Conservation (phyloP, 2,888 invertebrate genomes). For the Xylota sylvarum region DNA sequence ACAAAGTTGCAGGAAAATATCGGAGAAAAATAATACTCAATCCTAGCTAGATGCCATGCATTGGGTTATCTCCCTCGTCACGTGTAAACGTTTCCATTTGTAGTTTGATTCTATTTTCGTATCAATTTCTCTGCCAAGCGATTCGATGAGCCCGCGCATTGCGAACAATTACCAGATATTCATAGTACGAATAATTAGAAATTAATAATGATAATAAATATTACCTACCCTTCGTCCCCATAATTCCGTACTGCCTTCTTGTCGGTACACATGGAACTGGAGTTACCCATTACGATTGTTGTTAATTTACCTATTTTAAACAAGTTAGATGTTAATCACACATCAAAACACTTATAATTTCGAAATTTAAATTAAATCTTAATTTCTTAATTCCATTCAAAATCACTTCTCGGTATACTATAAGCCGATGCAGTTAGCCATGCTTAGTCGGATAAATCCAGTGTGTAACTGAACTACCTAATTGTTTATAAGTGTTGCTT, state of each 20-base stretch:
- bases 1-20: neutral
- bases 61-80: slow-evolving; percentile 60
- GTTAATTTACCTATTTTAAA: neutral
- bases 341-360: slow-evolving; percentile 17
- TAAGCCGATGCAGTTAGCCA: slow-evolving; percentile 24
- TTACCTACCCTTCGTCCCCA: slow-evolving; percentile 82
- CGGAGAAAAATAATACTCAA: neutral
- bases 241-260: slow-evolving; percentile 81
- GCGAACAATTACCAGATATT: slow-evolving; percentile 19
- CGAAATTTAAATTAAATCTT: neutral
- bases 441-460: slow-evolving; percentile 67
- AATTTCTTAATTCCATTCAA: slow-evolving; percentile 22
- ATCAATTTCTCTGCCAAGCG: slow-evolving; percentile 27
- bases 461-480: slow-evolving; percentile 60
- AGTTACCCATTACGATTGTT: slow-evolving; percentile 82
- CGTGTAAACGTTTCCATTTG: slow-evolving; percentile 57
- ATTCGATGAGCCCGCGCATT: slow-evolving; percentile 28
- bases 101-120: slow-evolving; percentile 57
- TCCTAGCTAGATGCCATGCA: slow-evolving; percentile 27
- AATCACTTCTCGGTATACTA: slow-evolving; percentile 35
- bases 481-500: slow-evolving; percentile 57
- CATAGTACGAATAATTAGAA: slow-evolving; percentile 15
- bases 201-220: slow-evolving; percentile 19
- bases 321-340: neutral
- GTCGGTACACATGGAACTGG: slow-evolving; percentile 83